Conservation (phyloP, 2,888 invertebrate genomes). For the Agrilus mali region DNA sequence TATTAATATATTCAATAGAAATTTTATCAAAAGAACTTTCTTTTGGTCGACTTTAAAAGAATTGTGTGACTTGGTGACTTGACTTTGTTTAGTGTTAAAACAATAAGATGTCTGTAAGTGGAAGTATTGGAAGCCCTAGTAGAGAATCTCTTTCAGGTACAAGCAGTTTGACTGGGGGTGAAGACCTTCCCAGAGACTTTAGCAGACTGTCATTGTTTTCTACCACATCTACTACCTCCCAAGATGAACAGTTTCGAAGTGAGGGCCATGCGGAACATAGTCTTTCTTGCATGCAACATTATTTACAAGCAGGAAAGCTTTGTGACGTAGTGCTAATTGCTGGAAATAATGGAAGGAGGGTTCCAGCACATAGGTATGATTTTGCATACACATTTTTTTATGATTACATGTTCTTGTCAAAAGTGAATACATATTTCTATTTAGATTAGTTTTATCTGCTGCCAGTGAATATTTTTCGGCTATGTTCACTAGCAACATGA, state of each 20-base stretch:
- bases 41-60: neutral
- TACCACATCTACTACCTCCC: conserved; percentile 42
- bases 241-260: conserved; percentile 66
- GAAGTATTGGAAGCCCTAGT: conserved; percentile 27
- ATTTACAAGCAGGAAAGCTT: conserved; percentile 67
- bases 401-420: no score
- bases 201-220: conserved; percentile 55
- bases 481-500: conserved; percentile 84
- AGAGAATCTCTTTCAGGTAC: conserved; percentile 27
- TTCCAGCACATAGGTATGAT: conserved; percentile 30
- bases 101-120: conserved; percentile 16
- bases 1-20: no score
- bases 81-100: neutral
- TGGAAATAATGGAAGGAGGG: conserved; percentile 49
- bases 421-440: conserved; percentile 1
- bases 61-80: neutral
- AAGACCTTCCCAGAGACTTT: conserved; percentile 51
- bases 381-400: no score
- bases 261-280: conserved; percentile 72
- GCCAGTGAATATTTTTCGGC: conserved; percentile 91
- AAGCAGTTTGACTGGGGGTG: conserved; percentile 25
- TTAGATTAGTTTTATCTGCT: conserved; percentile 75
- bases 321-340: conserved; percentile 82
- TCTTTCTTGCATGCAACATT: conserved; percentile 69
- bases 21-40: neutral